These are phyloP conservation scores for Erebia epiphron DNA, from an alignment of 2,888 invertebrate species.

Conservation along the genomic window DNA sequence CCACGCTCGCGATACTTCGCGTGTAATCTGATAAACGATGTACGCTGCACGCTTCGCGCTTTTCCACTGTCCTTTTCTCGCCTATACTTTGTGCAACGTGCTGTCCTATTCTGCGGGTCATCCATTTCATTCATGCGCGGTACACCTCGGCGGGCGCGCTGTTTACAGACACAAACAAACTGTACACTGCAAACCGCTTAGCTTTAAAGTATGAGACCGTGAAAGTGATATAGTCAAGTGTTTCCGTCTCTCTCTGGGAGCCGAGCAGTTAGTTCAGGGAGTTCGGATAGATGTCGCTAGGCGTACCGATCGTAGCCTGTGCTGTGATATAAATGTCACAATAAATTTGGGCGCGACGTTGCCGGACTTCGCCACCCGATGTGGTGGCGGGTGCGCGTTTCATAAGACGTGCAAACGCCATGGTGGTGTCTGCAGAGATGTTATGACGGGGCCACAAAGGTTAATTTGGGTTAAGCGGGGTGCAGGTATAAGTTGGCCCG, in stretches of 20 bases:
- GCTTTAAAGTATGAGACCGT: slow-evolving; percentile 82
- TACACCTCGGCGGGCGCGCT: slow-evolving; percentile 78
- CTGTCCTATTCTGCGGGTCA: slow-evolving; percentile 67
- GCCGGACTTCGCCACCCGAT: slow-evolving; percentile 79
- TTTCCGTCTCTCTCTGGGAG: slow-evolving; percentile 70
- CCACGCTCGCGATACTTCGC: slow-evolving; percentile 83
- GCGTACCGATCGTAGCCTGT: slow-evolving; percentile 57
- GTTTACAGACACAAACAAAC: slow-evolving; percentile 84
- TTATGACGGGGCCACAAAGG: slow-evolving; percentile 53
- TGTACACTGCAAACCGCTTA: slow-evolving; percentile 82
- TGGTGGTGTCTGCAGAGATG: slow-evolving; percentile 48
- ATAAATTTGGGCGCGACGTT: slow-evolving; percentile 80
- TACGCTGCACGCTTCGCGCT: slow-evolving; percentile 80
- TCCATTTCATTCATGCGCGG: slow-evolving; percentile 83
- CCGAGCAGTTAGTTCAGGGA: slow-evolving; percentile 62
- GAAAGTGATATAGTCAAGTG: slow-evolving; percentile 82
- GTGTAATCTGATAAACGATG: slow-evolving; percentile 84
- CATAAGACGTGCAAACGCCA: slow-evolving; percentile 60
- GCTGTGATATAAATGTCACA: slow-evolving; percentile 74
- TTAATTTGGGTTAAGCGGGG: slow-evolving; percentile 53
- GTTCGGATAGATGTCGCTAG: slow-evolving; percentile 74
- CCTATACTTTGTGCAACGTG: slow-evolving; percentile 44
- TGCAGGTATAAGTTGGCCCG: slow-evolving; percentile 58
- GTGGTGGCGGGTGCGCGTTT: slow-evolving; percentile 70
- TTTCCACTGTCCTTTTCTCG: slow-evolving; percentile 55